phyloP scores from a whole-genome alignment of 2,797 vertebrate species.

The Borostomias antarcticus region DNA sequence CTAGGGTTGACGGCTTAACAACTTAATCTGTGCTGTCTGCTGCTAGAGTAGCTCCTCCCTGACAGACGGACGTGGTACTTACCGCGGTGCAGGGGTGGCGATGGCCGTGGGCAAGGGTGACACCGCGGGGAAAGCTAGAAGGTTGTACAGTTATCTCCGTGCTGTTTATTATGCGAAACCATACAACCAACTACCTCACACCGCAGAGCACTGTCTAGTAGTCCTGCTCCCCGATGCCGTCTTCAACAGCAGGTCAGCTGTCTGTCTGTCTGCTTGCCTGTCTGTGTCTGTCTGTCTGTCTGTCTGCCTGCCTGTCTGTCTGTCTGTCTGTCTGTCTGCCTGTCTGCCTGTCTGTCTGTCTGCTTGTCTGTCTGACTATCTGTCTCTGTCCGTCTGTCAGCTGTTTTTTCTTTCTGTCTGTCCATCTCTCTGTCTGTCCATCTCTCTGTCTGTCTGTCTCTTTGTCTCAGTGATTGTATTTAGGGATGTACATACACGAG shows the following conservation, averaged over 20 bases:
- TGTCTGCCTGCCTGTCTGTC: neutral
- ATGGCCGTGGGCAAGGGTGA: slow-evolving; percentile 58
- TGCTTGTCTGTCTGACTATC: neutral
- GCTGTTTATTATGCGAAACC: slow-evolving; percentile 84
- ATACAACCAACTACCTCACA: slow-evolving; percentile 97
- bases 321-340: neutral
- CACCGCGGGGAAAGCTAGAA: slow-evolving; percentile 91
- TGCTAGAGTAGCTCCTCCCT: neutral
- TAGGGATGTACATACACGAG: neutral
- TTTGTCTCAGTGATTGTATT: neutral
- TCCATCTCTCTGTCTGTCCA: neutral
- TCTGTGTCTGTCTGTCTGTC: neutral
- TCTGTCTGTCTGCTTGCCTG: neutral
- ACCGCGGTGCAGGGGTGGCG: neutral
- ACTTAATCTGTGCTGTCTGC: neutral
- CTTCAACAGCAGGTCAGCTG: slow-evolving; percentile 1
- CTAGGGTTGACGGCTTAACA: no score
- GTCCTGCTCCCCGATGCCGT: neutral
- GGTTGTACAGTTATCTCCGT: slow-evolving; percentile 86
- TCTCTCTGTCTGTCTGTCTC: neutral
- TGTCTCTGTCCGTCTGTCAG: neutral
- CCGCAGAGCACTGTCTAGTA: slow-evolving; percentile 75
- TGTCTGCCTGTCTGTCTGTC: neutral
- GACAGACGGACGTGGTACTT: neutral
- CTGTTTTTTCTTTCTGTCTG: neutral